A percentile compares a stretch with the other conserved stretches of the same genome.
Evolutionary conservation across 2,113 vertebrate genomes (phyloP).

Genomic region (Nestor notabilis): DNA sequence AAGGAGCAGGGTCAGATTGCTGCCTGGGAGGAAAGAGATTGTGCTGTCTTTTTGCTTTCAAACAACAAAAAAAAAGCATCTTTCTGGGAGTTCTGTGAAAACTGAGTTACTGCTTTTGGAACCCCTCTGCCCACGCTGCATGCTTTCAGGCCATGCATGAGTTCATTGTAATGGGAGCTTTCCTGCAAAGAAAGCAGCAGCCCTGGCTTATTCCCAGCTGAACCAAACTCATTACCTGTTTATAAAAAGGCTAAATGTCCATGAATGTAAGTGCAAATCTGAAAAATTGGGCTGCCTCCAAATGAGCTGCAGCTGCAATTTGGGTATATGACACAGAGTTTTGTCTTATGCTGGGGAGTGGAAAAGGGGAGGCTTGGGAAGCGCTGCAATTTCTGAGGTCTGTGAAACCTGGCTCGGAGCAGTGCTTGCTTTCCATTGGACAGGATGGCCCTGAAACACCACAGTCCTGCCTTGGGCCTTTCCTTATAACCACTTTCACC

Average conservation of each 20-base stretch:
- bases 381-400: fast-evolving
- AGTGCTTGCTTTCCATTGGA: not conserved
- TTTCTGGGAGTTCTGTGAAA: not conserved
- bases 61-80: not conserved
- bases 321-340: not conserved
- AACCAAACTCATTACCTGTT: not conserved
- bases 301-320: not conserved
- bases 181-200: not conserved
- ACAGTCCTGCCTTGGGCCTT: not conserved
- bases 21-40: not conserved
- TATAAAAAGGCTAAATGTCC: not conserved
- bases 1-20: not conserved
- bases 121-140: not conserved
- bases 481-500: not conserved
- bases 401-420: fast-evolving
- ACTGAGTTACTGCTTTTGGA: not conserved
- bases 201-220: not conserved
- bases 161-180: not conserved
- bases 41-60: not conserved
- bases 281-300: not conserved
- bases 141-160: not conserved
- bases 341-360: fast-evolving
- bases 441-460: not conserved
- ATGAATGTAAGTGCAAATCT: not conserved
- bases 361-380: not conserved